phyloP scores from a whole-genome alignment of 2,113 vertebrate species.

The Pogonocichla stellata region DNA sequence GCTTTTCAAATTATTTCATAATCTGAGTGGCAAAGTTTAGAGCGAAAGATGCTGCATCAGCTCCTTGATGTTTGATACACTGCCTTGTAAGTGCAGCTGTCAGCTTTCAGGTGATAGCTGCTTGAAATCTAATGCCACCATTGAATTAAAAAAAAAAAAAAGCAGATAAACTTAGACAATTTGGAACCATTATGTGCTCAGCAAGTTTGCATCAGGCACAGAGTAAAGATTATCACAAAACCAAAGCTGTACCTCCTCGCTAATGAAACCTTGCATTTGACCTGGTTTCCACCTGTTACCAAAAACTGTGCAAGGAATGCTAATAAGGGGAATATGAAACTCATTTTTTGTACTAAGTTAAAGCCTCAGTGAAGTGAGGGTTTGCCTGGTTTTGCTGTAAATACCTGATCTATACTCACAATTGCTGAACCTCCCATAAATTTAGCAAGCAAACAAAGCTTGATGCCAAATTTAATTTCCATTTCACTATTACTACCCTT shows the following conservation, averaged over 20 bases:
- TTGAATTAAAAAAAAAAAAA: background rate
- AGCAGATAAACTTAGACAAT: background rate
- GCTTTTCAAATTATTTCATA: conserved; percentile 16
- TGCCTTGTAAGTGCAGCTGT: background rate
- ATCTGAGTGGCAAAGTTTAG: conserved; percentile 1
- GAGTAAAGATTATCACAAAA: background rate
- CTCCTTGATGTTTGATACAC: background rate
- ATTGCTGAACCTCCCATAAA: background rate
- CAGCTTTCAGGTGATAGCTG: conserved; percentile 25
- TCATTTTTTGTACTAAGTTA: background rate
- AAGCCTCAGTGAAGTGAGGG: background rate
- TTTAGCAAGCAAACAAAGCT: background rate
- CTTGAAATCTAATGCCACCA: background rate
- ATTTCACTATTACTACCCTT: background rate
- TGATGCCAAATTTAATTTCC: background rate
- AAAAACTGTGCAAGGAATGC: background rate
- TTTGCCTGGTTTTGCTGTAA: background rate
- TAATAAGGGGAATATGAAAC: background rate
- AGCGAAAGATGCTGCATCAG: conserved; percentile 25
- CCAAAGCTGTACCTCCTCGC: background rate
- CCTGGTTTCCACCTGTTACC: background rate
- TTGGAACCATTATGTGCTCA: conserved; percentile 4
- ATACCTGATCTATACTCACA: background rate
- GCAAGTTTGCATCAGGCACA: conserved; percentile 7
- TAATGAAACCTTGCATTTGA: conserved; percentile 40